phyloP scores from a whole-genome alignment of 2,113 vertebrate species.

The Melospiza georgiana region DNA sequence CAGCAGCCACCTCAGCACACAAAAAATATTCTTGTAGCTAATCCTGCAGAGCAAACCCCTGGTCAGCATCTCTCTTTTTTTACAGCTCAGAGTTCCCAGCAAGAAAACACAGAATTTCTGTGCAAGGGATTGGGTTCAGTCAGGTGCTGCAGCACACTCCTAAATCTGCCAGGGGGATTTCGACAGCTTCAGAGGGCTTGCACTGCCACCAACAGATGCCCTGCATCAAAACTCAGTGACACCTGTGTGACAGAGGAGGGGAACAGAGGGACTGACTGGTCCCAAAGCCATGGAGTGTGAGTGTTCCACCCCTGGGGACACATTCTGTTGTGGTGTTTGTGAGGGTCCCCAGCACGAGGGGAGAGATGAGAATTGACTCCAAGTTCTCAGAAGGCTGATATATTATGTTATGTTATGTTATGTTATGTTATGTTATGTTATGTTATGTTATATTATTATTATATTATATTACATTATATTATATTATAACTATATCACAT shows the following conservation, averaged over 20 bases:
- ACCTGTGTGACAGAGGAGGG: not conserved
- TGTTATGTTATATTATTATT: too few species aligned
- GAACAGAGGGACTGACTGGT: not conserved
- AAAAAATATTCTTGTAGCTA: not conserved
- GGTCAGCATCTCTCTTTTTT: not conserved
- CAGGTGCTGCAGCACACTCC: not conserved
- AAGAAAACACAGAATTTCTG: not conserved
- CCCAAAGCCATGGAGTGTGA: not conserved
- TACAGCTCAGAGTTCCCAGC: not conserved
- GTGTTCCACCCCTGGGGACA: not conserved
- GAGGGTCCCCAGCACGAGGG: too few species aligned
- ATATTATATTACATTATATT: too few species aligned
- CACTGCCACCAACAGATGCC: not conserved
- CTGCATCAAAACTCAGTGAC: not conserved
- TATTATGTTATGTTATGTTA: too few species aligned
- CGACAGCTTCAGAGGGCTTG: not conserved
- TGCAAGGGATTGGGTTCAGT: not conserved
- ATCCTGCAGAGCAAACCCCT: not conserved
- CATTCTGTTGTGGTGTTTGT: too few species aligned
- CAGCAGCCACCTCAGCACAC: not conserved
- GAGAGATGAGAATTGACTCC: too few species aligned
- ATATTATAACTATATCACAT: too few species aligned
- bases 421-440: too few species aligned
- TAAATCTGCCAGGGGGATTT: not conserved
- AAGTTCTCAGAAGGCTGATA: too few species aligned